Conservation (phyloP, 2,113 vertebrate species). For the Mohoua ochrocephala region DNA sequence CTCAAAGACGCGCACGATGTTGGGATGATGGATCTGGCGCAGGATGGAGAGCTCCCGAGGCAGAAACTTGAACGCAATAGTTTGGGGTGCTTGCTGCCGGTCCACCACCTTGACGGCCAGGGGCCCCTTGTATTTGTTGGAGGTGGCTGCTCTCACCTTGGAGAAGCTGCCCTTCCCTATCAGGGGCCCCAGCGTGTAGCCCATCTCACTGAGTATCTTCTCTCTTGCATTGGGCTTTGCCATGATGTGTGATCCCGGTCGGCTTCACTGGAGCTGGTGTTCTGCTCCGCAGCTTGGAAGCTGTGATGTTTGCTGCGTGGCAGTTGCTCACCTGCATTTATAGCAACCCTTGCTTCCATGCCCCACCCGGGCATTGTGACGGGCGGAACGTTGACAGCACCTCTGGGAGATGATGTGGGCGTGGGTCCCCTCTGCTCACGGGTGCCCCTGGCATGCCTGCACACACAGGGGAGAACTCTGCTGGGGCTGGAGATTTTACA, state of each 20-base stretch:
- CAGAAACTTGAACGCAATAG: constrained; percentile 74
- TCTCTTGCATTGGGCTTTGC: constrained; percentile 46
- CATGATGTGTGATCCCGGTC: neutral
- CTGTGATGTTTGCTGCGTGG: constrained; percentile 39
- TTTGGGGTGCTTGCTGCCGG: constrained; percentile 45
- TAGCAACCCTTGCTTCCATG: neutral
- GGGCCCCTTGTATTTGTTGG: constrained; percentile 70
- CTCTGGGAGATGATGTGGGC: neutral
- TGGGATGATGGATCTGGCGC: constrained; percentile 68
- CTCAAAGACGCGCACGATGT: constrained; percentile 73
- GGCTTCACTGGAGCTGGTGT: constrained; percentile 13
- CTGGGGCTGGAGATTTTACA: too few relatives aligned
- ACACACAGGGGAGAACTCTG: accelerated
- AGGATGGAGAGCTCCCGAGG: constrained; percentile 75
- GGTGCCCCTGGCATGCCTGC: neutral
- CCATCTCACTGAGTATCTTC: constrained; percentile 65
- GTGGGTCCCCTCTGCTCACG: accelerated
- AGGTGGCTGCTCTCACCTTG: constrained; percentile 76
- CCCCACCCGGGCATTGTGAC: neutral
- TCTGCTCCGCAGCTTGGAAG: constrained; percentile 10
- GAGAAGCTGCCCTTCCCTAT: constrained; percentile 79
- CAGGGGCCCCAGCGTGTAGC: constrained; percentile 76
- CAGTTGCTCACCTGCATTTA: neutral
- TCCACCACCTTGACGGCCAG: constrained; percentile 80
- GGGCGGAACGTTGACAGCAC: neutral